These are phyloP conservation scores for Disparrhopalites patrizii DNA, from an alignment of 2,888 invertebrate species.

Conservation along the genomic window DNA sequence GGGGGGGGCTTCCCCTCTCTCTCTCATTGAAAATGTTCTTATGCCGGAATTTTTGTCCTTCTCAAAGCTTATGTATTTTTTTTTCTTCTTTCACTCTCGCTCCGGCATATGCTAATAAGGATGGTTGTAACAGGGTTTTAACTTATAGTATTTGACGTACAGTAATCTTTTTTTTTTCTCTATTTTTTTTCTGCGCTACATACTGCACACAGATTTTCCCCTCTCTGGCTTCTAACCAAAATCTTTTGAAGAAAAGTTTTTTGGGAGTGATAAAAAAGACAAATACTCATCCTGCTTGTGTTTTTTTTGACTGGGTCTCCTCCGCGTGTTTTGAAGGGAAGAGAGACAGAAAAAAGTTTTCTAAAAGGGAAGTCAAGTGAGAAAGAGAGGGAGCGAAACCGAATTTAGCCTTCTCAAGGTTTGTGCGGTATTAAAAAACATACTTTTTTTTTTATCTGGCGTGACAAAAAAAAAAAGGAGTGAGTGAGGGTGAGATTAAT, in stretches of 20 bases:
- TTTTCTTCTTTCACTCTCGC: not conserved
- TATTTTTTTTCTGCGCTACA: conserved; percentile 1
- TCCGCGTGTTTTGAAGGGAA: no score
- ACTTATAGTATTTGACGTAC: no score
- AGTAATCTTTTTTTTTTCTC: no score
- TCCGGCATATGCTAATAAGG: no score
- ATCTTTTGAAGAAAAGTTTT: not conserved
- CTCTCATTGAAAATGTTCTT: conserved; percentile 8
- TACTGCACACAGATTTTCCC: not conserved
- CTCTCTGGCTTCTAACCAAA: conserved; percentile 1
- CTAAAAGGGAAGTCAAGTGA: no score
- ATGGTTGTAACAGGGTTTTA: no score
- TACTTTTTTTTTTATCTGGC: not conserved
- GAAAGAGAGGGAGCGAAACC: conserved; percentile 2
- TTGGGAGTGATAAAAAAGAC: not conserved
- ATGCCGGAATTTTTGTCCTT: conserved; percentile 5
- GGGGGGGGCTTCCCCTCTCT: no score
- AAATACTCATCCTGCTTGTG: not conserved
- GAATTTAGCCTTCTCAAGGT: conserved; percentile 2
- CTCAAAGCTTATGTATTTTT: not conserved
- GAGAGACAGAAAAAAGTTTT: no score
- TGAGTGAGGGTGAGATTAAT: no score
- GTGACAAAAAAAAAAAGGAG: no score
- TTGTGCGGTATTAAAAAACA: conserved; percentile 2
- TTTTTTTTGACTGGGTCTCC: conserved; percentile 5